Conservation (phyloP, 2,797 vertebrate genomes). For the Tragopan temminckii region DNA sequence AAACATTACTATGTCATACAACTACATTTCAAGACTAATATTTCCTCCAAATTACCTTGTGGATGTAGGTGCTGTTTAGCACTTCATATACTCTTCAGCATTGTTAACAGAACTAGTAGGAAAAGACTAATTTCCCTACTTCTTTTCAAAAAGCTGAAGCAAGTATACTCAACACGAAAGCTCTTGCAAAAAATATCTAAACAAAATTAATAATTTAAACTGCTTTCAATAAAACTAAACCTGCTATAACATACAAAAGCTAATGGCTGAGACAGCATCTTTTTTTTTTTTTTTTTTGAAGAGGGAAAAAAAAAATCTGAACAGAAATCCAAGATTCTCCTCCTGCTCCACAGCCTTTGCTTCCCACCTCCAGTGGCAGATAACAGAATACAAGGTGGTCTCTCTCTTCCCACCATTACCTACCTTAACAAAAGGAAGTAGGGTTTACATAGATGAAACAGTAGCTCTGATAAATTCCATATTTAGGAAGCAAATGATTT, state of each 20-base stretch:
- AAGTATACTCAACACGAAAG: not conserved
- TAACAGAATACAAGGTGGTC: not conserved
- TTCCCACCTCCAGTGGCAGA: rapidly evolving
- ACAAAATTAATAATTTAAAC: not conserved
- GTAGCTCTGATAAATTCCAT: not conserved
- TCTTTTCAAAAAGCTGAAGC: not conserved
- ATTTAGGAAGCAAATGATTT: not conserved
- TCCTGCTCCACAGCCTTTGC: not conserved
- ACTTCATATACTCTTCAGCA: not conserved
- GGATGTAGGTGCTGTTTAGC: not conserved
- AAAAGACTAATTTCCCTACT: not conserved
- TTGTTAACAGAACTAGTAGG: not conserved
- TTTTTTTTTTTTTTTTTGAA: not conserved
- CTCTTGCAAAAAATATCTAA: not conserved
- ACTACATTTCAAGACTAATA: not conserved
- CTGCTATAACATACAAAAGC: not conserved
- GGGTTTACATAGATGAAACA: not conserved
- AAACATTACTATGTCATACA: not conserved
- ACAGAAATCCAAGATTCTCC: not conserved
- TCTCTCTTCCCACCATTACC: not conserved
- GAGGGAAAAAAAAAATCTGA: not conserved
- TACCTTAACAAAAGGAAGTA: not conserved
- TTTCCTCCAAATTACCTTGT: not conserved
- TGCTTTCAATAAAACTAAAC: not conserved
- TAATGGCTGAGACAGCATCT: not conserved